These are phyloP conservation scores for Cheilosia variabilis DNA, from an alignment of 2,888 invertebrate species.

Conservation along the genomic window DNA sequence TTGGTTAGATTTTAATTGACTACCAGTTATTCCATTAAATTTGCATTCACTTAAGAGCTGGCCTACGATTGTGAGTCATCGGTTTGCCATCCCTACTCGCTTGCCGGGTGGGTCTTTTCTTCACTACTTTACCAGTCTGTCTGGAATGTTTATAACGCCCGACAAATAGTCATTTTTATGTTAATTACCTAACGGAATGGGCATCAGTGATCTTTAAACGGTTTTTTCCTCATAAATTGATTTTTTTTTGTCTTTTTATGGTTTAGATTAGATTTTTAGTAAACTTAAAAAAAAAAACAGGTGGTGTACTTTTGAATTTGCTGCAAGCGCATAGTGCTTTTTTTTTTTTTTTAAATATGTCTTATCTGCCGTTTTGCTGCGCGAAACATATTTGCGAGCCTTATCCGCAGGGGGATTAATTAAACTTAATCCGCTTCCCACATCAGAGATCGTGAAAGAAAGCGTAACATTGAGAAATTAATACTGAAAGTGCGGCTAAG, in stretches of 20 bases:
- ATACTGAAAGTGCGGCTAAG: too few relatives aligned
- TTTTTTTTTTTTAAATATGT: too few relatives aligned
- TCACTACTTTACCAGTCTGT: background rate
- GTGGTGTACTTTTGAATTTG: too few relatives aligned
- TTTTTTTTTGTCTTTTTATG: background rate
- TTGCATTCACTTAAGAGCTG: conserved; percentile 56
- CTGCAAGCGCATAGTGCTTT: too few relatives aligned
- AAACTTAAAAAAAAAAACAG: too few relatives aligned
- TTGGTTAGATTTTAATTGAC: conserved; percentile 16
- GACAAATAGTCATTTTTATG: conserved; percentile 22
- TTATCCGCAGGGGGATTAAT: too few relatives aligned
- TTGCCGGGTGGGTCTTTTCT: background rate
- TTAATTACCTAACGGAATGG: conserved; percentile 49
- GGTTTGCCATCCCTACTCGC: background rate
- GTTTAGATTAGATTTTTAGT: too few relatives aligned
- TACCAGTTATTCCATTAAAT: conserved; percentile 48
- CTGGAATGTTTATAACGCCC: background rate
- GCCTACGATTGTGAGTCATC: conserved; percentile 26
- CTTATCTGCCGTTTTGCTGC: too few relatives aligned
- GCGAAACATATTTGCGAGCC: too few relatives aligned
- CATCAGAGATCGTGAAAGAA: too few relatives aligned
- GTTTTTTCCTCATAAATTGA: background rate
- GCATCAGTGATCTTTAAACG: background rate
- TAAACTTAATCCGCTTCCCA: too few relatives aligned
- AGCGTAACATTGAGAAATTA: too few relatives aligned